These are phyloP conservation scores for Hiodon alosoides DNA, from an alignment of 2,113 vertebrate genomes.

Conservation along the genomic window DNA sequence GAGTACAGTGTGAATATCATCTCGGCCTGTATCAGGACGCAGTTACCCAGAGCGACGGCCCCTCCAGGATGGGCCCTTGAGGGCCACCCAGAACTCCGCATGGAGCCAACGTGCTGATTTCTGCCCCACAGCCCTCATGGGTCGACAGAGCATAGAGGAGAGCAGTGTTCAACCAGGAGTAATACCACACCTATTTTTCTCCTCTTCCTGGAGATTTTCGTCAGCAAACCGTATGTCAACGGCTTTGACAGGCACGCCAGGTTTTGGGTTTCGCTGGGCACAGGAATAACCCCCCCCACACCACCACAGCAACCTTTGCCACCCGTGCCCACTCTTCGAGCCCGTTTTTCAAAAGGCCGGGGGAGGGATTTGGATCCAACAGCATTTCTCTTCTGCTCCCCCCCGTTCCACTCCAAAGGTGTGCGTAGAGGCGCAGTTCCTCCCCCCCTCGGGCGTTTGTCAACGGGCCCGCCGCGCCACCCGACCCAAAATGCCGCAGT, in stretches of 20 bases:
- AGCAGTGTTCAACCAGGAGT: slow-evolving; percentile 26
- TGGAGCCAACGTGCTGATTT: background rate
- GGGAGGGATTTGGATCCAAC: too few relatives aligned
- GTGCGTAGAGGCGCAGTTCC: background rate
- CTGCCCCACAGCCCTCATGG: background rate
- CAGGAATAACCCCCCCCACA: slow-evolving; percentile 19
- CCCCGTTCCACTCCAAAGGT: slow-evolving; percentile 9
- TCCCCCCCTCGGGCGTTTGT: slow-evolving; percentile 52
- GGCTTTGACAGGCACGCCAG: slow-evolving; percentile 33
- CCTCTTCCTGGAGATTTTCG: slow-evolving; percentile 22
- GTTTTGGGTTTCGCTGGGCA: slow-evolving; percentile 30
- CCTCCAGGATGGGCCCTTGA: background rate
- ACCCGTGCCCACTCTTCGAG: too few relatives aligned
- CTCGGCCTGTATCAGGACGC: background rate
- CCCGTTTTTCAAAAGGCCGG: too few relatives aligned
- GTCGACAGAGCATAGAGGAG: slow-evolving; percentile 27
- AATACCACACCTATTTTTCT: background rate
- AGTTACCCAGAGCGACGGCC: background rate
- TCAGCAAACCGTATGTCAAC: slow-evolving; percentile 30
- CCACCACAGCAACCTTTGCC: background rate
- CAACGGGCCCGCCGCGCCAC: slow-evolving; percentile 19
- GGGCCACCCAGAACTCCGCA: background rate
- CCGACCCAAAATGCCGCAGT: slow-evolving; percentile 44
- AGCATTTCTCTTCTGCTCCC: background rate
- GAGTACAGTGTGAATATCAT: background rate